A percentile compares a stretch with the other conserved stretches of the same genome.
These are phyloP conservation scores for Digitonthophagus gazella DNA, from an alignment of 2,888 invertebrate species.

Conservation along the genomic window DNA sequence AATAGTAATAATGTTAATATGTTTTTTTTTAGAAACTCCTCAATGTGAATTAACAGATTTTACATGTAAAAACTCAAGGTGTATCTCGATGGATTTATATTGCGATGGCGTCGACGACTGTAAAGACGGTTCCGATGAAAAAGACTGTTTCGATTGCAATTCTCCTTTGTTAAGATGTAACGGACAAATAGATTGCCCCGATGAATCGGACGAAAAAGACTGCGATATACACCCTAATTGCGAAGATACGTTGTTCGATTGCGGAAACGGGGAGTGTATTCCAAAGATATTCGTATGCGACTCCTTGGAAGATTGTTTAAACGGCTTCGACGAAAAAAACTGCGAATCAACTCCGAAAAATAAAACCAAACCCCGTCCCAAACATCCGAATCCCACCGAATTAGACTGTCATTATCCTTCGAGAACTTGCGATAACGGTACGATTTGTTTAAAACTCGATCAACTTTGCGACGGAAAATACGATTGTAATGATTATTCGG, in stretches of 20 bases:
- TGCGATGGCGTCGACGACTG: slow-evolving; percentile 78
- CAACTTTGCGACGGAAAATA: slow-evolving; percentile 69
- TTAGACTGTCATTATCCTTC: slow-evolving; percentile 59
- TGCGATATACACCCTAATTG: slow-evolving; percentile 52
- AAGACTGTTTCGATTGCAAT: slow-evolving; percentile 56
- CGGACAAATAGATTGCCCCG: slow-evolving; percentile 61
- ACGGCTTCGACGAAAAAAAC: slow-evolving; percentile 70
- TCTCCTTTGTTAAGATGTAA: slow-evolving; percentile 57
- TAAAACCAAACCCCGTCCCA: slow-evolving; percentile 39
- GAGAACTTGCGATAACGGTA: slow-evolving; percentile 66
- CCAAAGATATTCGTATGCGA: slow-evolving; percentile 65
- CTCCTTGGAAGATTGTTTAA: slow-evolving; percentile 67
- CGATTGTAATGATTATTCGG: slow-evolving; percentile 75
- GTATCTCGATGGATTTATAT: slow-evolving; percentile 65
- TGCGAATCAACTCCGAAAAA: slow-evolving; percentile 51
- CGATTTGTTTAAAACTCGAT: slow-evolving; percentile 68
- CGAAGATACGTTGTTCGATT: slow-evolving; percentile 63
- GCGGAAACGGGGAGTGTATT: slow-evolving; percentile 65
- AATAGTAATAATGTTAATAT: too few species aligned
- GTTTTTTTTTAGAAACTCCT: slow-evolving; percentile 48
- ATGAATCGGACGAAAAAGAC: slow-evolving; percentile 62
- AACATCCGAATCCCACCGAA: slow-evolving; percentile 22
- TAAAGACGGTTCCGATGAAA: slow-evolving; percentile 69
- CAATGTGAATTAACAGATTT: slow-evolving; percentile 64
- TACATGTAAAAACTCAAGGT: slow-evolving; percentile 69